These are phyloP conservation scores for Channallabes apus DNA, from an alignment of 2,797 vertebrate genomes.

Conservation along the genomic window DNA sequence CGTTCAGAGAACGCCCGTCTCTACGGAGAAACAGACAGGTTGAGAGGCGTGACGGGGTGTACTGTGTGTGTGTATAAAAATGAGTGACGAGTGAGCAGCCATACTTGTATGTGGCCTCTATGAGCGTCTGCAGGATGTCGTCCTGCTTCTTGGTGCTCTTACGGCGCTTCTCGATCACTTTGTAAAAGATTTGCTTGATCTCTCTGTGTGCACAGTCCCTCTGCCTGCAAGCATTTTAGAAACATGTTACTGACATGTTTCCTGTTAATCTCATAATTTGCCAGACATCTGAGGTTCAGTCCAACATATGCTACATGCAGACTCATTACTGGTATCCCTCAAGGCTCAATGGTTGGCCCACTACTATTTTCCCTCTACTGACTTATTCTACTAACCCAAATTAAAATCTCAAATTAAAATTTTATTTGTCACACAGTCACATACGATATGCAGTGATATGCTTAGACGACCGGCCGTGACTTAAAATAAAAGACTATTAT, in stretches of 20 bases:
- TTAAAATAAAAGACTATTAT: no score
- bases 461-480: no score
- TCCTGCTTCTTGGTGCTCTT: conserved; percentile 77
- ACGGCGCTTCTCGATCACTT: conserved; percentile 89
- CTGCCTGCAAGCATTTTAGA: conserved; percentile 70
- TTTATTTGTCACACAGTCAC: no score
- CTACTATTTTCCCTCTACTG: neutral
- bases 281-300: neutral
- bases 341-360: neutral
- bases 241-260: neutral
- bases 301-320: neutral
- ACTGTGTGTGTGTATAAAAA: no score
- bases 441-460: no score
- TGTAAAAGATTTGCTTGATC: conserved; percentile 93
- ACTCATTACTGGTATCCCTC: neutral
- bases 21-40: conserved; percentile 62
- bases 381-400: neutral
- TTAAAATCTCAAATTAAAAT: no score
- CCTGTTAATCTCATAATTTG: neutral
- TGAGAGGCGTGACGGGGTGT: no score
- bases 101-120: conserved; percentile 95
- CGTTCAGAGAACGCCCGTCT: conserved; percentile 79
- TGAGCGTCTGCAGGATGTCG: conserved; percentile 93
- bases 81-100: conserved; percentile 19
- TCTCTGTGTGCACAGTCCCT: conserved; percentile 88